phyloP scores from a whole-genome alignment of 2,797 vertebrate species.

The Buphagus erythrorhynchus region DNA sequence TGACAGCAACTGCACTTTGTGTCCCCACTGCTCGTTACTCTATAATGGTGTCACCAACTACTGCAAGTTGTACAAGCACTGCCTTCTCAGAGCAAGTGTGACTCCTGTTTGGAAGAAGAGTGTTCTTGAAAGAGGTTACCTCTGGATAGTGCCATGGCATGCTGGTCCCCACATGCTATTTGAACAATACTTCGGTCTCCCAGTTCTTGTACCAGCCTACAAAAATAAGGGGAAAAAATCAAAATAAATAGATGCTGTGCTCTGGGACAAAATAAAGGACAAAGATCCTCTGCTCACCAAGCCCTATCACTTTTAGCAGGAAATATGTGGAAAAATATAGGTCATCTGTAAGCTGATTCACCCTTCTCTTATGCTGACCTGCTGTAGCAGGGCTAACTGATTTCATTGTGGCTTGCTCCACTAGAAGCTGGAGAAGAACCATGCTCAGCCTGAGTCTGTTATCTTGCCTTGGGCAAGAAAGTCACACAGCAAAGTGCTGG shows the following conservation, averaged over 20 bases:
- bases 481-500: not conserved
- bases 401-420: not conserved
- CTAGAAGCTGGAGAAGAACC: not conserved
- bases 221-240: not conserved
- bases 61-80: not conserved
- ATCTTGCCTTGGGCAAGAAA: not conserved
- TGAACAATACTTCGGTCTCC: slow-evolving; percentile 58
- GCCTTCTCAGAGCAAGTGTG: not conserved
- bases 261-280: not conserved
- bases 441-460: not conserved
- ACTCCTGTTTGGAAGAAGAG: not conserved
- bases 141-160: slow-evolving; percentile 73
- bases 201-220: slow-evolving; percentile 67
- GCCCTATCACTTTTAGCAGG: not conserved
- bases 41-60: not conserved
- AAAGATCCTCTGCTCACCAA: not conserved
- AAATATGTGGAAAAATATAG: not conserved
- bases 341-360: not conserved
- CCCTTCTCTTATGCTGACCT: not conserved
- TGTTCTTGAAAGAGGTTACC: slow-evolving; percentile 49
- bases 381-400: not conserved
- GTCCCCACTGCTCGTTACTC: not conserved
- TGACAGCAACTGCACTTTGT: not conserved
- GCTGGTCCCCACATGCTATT: slow-evolving; percentile 73
- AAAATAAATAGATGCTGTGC: not conserved